Conservation (phyloP, 1,140 invertebrate species). For the Portunus trituberculatus region DNA sequence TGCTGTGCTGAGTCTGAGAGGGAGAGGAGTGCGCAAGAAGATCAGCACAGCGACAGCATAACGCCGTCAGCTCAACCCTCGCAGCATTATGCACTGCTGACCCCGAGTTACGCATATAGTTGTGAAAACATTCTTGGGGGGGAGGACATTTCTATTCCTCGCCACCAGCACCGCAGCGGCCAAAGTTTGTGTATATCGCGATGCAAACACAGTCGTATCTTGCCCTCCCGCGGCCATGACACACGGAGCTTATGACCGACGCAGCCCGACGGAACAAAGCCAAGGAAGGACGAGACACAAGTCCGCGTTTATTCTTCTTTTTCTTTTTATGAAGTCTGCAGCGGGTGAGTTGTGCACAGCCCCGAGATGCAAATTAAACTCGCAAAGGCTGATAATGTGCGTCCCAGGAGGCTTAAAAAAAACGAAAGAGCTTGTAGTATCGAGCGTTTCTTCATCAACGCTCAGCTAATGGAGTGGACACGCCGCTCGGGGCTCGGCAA, state of each 20-base stretch:
- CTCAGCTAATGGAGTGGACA: too few relatives aligned
- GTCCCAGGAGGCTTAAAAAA: neutral
- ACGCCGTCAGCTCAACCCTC: neutral
- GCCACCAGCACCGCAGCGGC: neutral
- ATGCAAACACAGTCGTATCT: conserved; percentile 5
- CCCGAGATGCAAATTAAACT: too few relatives aligned
- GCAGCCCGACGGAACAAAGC: neutral
- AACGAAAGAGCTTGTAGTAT: neutral
- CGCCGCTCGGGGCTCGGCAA: too few relatives aligned
- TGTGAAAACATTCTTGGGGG: neutral
- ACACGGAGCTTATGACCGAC: neutral
- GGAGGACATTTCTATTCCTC: neutral
- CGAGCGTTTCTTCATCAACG: too few relatives aligned
- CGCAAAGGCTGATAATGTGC: too few relatives aligned
- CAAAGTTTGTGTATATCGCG: conserved; percentile 13
- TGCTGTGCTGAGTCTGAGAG: too few relatives aligned
- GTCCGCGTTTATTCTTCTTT: neutral
- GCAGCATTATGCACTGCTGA: neutral
- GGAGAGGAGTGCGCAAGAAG: too few relatives aligned
- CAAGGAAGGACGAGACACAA: neutral
- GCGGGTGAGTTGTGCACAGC: too few relatives aligned
- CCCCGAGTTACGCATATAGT: conserved; percentile 1
- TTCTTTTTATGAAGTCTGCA: neutral
- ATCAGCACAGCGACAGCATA: too few relatives aligned
- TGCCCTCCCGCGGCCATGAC: neutral